Evolutionary conservation across 2,888 invertebrate genomes (phyloP).

Genomic region (Lithophane semibrunnea): DNA sequence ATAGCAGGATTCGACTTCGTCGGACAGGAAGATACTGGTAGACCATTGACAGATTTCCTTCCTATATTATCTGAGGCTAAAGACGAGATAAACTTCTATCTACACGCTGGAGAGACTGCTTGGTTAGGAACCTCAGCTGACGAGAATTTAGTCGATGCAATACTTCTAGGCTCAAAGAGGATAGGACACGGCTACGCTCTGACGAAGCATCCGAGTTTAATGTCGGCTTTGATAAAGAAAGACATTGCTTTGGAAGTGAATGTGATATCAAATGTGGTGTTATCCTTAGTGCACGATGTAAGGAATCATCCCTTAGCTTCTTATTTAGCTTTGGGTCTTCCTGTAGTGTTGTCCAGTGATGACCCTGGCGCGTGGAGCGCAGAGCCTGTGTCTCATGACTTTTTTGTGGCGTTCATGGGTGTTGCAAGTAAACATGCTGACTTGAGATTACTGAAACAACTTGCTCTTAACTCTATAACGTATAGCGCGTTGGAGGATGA

Average conservation of each 20-base stretch:
- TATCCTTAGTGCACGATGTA: constrained; percentile 92
- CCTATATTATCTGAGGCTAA: constrained; percentile 88
- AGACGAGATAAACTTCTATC: constrained; percentile 91
- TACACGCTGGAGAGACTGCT: constrained; percentile 95
- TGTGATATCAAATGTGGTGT: constrained; percentile 95
- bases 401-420: constrained; percentile 94
- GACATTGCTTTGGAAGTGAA: constrained; percentile 94
- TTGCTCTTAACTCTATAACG: constrained; percentile 93
- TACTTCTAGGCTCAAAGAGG: constrained; percentile 93
- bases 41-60: constrained; percentile 91
- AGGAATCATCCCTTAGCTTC: constrained; percentile 94
- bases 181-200: constrained; percentile 95
- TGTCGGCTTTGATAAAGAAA: constrained; percentile 89
- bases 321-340: constrained; percentile 92
- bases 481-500: constrained; percentile 90
- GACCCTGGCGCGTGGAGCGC: constrained; percentile 95
- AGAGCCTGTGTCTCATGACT: constrained; percentile 93
- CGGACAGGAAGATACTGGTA: constrained; percentile 94
- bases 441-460: constrained; percentile 93
- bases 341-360: constrained; percentile 94
- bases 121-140: constrained; percentile 92
- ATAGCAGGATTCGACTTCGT: constrained; percentile 95
- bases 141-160: constrained; percentile 94
- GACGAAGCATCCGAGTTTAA: constrained; percentile 93
- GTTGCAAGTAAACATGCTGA: constrained; percentile 93